phyloP scores from a whole-genome alignment of 2,797 vertebrate genomes.

The Macropodus opercularis region DNA sequence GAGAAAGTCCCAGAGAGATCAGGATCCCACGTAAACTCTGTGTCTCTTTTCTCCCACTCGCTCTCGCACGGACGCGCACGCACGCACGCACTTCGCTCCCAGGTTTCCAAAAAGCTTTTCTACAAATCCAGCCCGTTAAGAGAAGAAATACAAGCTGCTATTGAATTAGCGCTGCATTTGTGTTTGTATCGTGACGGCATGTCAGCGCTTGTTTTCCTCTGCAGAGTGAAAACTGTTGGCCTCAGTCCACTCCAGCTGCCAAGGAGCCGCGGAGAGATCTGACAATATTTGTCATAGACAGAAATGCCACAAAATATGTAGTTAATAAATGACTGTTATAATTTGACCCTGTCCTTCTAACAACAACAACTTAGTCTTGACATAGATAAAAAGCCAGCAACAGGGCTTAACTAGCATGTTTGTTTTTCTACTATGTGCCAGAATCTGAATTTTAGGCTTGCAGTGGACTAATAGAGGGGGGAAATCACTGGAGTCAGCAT shows the following conservation, averaged over 20 bases:
- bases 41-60: constrained; percentile 10
- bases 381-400: not conserved
- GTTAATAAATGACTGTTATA: not conserved
- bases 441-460: constrained; percentile 2
- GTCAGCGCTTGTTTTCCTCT: constrained; percentile 52
- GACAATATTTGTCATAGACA: constrained; percentile 28
- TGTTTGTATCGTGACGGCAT: constrained; percentile 57
- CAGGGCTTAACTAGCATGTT: not conserved
- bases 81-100: constrained; percentile 38
- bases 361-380: not conserved
- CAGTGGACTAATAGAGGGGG: no score
- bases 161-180: constrained; percentile 54
- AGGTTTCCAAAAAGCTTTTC: constrained; percentile 45
- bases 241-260: constrained; percentile 43
- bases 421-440: constrained; percentile 10
- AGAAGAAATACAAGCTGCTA: constrained; percentile 67
- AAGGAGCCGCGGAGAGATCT: constrained; percentile 26
- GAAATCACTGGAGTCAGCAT: not conserved
- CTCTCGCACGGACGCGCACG: constrained; percentile 10
- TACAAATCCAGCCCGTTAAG: constrained; percentile 68
- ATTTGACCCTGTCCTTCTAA: not conserved
- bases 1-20: constrained; percentile 71
- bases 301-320: constrained; percentile 20
- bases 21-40: constrained; percentile 61
- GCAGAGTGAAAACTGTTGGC: constrained; percentile 47